A percentile compares a stretch with the other conserved stretches of the same genome.
Conservation (phyloP, 2,888 invertebrate genomes). For the Lochmaea capreae region DNA sequence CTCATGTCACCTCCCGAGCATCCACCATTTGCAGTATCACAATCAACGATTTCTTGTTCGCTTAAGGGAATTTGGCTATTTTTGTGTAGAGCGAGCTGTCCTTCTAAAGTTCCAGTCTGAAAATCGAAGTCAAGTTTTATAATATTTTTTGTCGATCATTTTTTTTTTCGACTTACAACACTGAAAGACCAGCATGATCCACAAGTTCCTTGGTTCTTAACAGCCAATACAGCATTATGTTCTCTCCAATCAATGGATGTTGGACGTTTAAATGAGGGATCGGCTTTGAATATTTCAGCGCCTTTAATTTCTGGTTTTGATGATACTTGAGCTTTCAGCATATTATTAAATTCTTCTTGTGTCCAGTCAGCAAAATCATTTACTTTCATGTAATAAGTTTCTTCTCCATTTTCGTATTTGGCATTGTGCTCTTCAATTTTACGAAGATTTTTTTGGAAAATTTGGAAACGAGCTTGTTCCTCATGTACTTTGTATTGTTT, state of each 20-base stretch:
- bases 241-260: constrained; percentile 19
- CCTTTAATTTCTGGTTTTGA: background rate
- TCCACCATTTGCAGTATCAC: constrained; percentile 77
- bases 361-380: constrained; percentile 45
- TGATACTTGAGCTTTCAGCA: constrained; percentile 5
- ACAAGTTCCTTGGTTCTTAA: constrained; percentile 26
- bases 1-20: constrained; percentile 85
- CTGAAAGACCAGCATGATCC: constrained; percentile 27
- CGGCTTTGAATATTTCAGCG: background rate
- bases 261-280: background rate
- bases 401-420: constrained; percentile 39
- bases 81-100: constrained; percentile 84
- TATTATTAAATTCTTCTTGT: constrained; percentile 37
- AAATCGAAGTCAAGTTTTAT: background rate
- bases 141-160: background rate
- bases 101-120: constrained; percentile 89
- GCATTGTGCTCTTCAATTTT: constrained; percentile 45
- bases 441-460: constrained; percentile 40
- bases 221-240: constrained; percentile 16
- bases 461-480: constrained; percentile 37
- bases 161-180: constrained; percentile 24
- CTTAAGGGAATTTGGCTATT: constrained; percentile 84
- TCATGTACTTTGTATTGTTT: constrained; percentile 16
- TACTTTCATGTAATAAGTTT: constrained; percentile 38
- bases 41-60: constrained; percentile 85